Base-by-base conservation (phyloP, 2,888 invertebrate species). In the Cryptus armator region DNA sequence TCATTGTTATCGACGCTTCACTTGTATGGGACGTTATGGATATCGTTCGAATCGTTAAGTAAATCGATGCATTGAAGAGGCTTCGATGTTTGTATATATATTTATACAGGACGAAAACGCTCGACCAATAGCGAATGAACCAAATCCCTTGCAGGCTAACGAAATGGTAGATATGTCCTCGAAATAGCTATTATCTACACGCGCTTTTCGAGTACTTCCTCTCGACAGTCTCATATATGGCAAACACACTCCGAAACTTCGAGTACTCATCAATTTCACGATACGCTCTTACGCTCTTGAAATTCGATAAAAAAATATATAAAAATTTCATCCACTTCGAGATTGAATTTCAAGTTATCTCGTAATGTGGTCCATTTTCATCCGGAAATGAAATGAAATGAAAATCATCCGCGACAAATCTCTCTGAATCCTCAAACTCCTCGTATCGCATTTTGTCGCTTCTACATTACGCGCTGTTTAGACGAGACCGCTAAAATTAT, bases 131-230 rank as follows among this genome's bases (percentile, higher is more conserved):
- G 24, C 19, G 24, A 72, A 19, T 72, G 44, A 16, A 24, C 43
- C 43, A 59, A 44, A 32, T 44, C 14, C n/a, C 14, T 59, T 43
- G 44, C 12, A 37, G 37, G 53, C 53, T 19, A 72, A 44, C 44
- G 56, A 59, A 14, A 59, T 43, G 56, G 37, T 43, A 19, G 56
- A 19, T 19, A 43, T 56, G n/a, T 72, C 9, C 72, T 72, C 56
- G 56, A 59, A 72, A 72, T 59, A 72, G 59, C 72, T 56, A 56
- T 71, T 71, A 67, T 74, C 81, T 51, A 51, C 46, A 74, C 67
- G 81, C 74, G 59, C 43, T 56, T 67, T 56, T 74, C 56, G 67
- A 68, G 67, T 37, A 46, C 67, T 67, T 67, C 32, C n/a, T 46
- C 66, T 68, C 46, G 32, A 81, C 74, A 16, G 44, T 72, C 19